Evolutionary conservation across 2,888 invertebrate genomes (phyloP).

Genomic region (Aleiodes alternator): DNA sequence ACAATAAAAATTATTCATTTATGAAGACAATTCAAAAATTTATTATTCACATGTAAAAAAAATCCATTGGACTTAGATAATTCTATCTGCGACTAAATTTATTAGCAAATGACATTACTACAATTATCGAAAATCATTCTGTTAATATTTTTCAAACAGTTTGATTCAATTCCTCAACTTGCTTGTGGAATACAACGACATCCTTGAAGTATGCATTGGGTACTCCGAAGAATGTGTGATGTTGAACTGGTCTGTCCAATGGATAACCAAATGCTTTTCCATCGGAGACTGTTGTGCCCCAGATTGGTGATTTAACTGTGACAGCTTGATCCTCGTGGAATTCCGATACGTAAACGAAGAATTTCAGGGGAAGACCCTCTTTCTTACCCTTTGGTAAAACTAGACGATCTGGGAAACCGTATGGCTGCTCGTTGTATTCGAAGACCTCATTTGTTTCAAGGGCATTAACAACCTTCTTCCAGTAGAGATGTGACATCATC

Average conservation of each 20-base stretch:
- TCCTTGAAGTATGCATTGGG: conserved; percentile 65
- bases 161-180: conserved; percentile 62
- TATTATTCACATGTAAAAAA: too few relatives aligned
- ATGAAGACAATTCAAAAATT: too few relatives aligned
- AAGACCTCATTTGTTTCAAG: conserved; percentile 76
- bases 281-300: conserved; percentile 65
- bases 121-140: background rate
- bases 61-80: too few relatives aligned
- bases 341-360: conserved; percentile 79
- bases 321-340: conserved; percentile 68
- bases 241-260: conserved; percentile 76
- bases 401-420: conserved; percentile 80
- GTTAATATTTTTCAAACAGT: conserved; percentile 50
- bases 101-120: too few relatives aligned
- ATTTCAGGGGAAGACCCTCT: conserved; percentile 80
- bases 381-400: conserved; percentile 80
- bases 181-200: conserved; percentile 68
- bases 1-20: too few relatives aligned
- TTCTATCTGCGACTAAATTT: too few relatives aligned
- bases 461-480: conserved; percentile 76
- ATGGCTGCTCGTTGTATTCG: conserved; percentile 75
- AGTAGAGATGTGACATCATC: conserved; percentile 68
- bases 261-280: conserved; percentile 77
- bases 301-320: conserved; percentile 67
- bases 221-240: conserved; percentile 51